Percentiles rank a stretch among this genome's conserved stretches.
phyloP scores from a whole-genome alignment of 1,140 invertebrate species.

The Trachymyrmex cornetzi region DNA sequence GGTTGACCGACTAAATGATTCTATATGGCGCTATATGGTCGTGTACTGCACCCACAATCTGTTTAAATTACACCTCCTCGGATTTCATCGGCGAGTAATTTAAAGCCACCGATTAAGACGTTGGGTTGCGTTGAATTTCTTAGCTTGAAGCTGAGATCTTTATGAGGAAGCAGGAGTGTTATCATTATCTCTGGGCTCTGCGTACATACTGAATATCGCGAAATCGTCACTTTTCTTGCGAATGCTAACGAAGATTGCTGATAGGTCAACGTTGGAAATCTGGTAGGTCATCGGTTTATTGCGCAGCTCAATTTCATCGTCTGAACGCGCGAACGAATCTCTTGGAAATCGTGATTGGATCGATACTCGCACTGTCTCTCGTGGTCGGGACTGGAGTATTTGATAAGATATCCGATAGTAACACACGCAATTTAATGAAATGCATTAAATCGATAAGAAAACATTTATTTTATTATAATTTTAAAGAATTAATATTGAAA shows the following conservation, averaged over 20 bases:
- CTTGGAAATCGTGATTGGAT: slow-evolving; percentile 39
- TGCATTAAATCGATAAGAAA: slow-evolving; percentile 13
- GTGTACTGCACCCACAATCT: slow-evolving; percentile 62
- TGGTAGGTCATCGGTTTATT: slow-evolving; percentile 45
- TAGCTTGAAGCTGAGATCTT: slow-evolving; percentile 39
- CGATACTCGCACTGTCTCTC: slow-evolving; percentile 44
- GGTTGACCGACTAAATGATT: slow-evolving; percentile 35
- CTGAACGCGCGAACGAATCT: neutral
- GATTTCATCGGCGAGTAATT: slow-evolving; percentile 74
- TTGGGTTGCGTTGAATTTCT: slow-evolving; percentile 50
- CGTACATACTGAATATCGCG: slow-evolving; percentile 12
- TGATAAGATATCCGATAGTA: slow-evolving; percentile 58
- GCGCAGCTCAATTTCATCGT: slow-evolving; percentile 42
- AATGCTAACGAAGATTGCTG: slow-evolving; percentile 3
- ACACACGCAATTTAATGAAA: neutral
- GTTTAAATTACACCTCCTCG: slow-evolving; percentile 72
- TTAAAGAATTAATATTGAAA: neutral
- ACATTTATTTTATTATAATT: neutral
- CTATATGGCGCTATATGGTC: slow-evolving; percentile 54
- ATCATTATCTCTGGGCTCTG: slow-evolving; percentile 36
- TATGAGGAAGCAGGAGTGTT: slow-evolving; percentile 47
- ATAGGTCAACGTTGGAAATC: slow-evolving; percentile 51
- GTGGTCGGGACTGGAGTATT: slow-evolving; percentile 19
- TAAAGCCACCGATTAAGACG: slow-evolving; percentile 71
- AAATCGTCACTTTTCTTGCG: slow-evolving; percentile 31